Base-by-base conservation (phyloP, 2,113 vertebrate species). In the Nothobranchius kuhntae region DNA sequence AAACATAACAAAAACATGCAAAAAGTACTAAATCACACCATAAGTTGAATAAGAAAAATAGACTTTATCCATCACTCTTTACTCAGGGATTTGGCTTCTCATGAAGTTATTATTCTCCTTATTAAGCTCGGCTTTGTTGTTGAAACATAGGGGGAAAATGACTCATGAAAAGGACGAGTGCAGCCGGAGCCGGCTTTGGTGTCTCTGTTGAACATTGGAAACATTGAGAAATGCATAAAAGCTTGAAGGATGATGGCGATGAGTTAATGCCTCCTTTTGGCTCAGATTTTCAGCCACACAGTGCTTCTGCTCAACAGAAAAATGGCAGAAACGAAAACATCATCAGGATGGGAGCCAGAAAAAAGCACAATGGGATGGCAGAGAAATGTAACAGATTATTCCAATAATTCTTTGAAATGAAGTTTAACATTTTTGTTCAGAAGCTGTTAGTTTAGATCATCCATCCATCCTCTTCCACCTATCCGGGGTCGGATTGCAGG, bases 231-330 rank as follows among this genome's bases (percentile, higher is more conserved):
- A 80, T 69, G 73, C 66, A 81, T 71, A 87, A 84, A 82, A 78
- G 68, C 85, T 85, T 83, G 65, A 80, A 78, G 75, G 87, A 75
- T 80, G 84, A 75, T 73, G 62, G 55, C 65, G 74, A 86, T 77
- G 83, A 86, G 82, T 53, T 68, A 69, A 76, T 50, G 75, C 66
- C 74, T 83, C 38, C 13, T 71, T 72, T 81, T 75, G 66, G 68
- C 73, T 85, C 35, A 24, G 47, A 55, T 75, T 81, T 73, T 55
- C 47, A 75, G 62, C 68, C 60, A 59, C 3, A 3, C 36, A 78
- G 52, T 79, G 77, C 85, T 90, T 86, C 83, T 65, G 85, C 73
- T 67, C 45, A 67, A 86, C 48, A 59, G 75, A 80, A 80, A 84
- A 53, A 63, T 80, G 70, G 53, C 61, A 62, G 53, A 82, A 86